These are phyloP conservation scores for Callocephalon fimbriatum DNA, from an alignment of 2,113 vertebrate species.

Conservation along the genomic window DNA sequence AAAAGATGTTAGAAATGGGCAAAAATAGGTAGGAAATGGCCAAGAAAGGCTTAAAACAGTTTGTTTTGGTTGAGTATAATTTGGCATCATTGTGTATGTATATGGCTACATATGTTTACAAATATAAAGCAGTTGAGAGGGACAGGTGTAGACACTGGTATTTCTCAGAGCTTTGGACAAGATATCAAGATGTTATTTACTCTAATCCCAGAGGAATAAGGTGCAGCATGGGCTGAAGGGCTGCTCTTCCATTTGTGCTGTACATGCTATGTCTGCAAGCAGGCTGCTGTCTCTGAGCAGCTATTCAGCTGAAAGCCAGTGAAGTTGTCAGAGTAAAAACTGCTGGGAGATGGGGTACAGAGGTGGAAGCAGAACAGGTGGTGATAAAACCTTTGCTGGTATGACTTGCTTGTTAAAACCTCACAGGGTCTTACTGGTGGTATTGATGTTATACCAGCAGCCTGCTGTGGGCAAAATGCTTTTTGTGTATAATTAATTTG, in stretches of 20 bases:
- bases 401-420: background rate
- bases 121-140: background rate
- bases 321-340: background rate
- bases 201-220: accelerated
- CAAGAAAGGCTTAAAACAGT: no score
- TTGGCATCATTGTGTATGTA: background rate
- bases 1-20: no score
- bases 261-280: accelerated
- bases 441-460: background rate
- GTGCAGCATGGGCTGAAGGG: background rate
- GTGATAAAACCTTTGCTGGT: background rate
- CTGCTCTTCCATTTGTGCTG: background rate
- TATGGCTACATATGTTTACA: background rate
- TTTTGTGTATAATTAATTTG: background rate
- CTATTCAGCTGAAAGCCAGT: background rate
- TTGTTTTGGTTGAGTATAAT: background rate
- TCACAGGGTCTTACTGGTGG: background rate
- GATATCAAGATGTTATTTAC: background rate
- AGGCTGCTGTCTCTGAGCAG: background rate
- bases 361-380: background rate
- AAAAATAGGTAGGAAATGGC: no score
- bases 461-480: background rate
- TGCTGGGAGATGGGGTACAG: accelerated
- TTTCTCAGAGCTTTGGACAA: background rate
- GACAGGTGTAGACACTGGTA: background rate